Evolutionary conservation across 2,888 invertebrate species (phyloP), one percentile per base, ranked within the genome.

Genomic region (Torymus tubicola): DNA sequence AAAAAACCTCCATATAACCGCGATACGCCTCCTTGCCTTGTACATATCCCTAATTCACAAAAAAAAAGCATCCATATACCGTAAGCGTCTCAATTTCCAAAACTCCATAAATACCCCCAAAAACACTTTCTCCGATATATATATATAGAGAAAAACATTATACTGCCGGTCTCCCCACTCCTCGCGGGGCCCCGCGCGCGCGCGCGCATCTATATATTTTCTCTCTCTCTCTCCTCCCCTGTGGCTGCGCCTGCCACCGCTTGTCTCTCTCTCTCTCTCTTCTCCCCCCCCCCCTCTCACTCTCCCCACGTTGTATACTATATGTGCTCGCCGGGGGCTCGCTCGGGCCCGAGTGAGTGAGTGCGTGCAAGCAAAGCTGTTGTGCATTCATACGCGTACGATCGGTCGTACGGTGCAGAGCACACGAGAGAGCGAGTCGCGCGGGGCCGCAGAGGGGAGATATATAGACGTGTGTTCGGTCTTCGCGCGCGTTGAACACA

Each of bases 381-480:
- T 42, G 42, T n/a, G 58, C 11, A n/a, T 57, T 64, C 80, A 80
- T 70, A 73, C 72, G 63, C 81, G 80, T 74, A 65, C 76, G 72
- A 57, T 67, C 63, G 63, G 77, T 64, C 77, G 81, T 69, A 18
- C 64, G 68, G 76, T 77, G 72, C 42, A 42, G 42, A 71, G 68
- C 67, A 71, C 2, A 42, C 42, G 42, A 31, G 31, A 31, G 31
- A 2, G 21, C 1, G 21, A 21, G 21, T 21, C 60, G 58, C 67
- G 64, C 73, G 61, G 42, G 14, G 16, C 42, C 2, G 55, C 55
- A 55, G 55, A 55, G 55, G n/a, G 57, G 57, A 57, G 14, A n/a
- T n/a, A n/a, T n/a, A n/a, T n/a, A 14, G 57, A n/a, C 57, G 16
- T 61, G 21, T 10, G 61, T 61, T 24, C 24, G 18, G 1, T 18